Conservation (phyloP, 2,888 invertebrate genomes). For the Caenorhabditis drosophilae region DNA sequence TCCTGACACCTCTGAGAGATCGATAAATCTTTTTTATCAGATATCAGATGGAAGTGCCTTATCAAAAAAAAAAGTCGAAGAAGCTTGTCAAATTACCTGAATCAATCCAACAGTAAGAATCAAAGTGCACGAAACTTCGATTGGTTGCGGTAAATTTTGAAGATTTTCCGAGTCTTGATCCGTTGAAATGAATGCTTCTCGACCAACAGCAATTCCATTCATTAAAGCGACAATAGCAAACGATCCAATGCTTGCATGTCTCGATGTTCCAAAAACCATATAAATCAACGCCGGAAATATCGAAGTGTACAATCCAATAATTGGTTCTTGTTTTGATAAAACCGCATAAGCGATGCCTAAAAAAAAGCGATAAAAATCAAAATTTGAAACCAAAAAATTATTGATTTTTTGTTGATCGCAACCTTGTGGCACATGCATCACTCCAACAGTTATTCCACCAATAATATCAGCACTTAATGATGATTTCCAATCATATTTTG, state of each 20-base stretch:
- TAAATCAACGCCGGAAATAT: conserved; percentile 88
- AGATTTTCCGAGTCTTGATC: too few species aligned
- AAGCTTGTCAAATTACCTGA: conserved; percentile 2
- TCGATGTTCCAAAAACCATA: conserved; percentile 84
- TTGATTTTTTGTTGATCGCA: too few species aligned
- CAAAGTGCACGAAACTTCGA: conserved; percentile 81
- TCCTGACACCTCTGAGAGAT: too few species aligned
- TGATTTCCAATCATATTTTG: conserved; percentile 63
- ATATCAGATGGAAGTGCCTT: too few species aligned
- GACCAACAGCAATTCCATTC: conserved; percentile 70
- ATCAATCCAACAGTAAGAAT: conserved; percentile 80
- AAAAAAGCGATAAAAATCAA: conserved; percentile 74
- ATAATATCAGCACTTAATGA: conserved; percentile 80
- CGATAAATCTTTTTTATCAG: too few species aligned
- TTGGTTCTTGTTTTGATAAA: conserved; percentile 71
- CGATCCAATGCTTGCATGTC: conserved; percentile 76
- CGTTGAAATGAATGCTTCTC: conserved; percentile 9
- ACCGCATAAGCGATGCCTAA: conserved; percentile 73
- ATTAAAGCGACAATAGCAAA: conserved; percentile 86
- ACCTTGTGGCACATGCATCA: conserved; percentile 87
- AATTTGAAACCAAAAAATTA: neutral
- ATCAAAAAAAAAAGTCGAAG: too few species aligned
- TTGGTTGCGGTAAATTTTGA: conserved; percentile 71
- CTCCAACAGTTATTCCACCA: conserved; percentile 85
- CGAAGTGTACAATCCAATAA: conserved; percentile 80